A percentile compares a stretch with the other conserved stretches of the same genome.
phyloP scores from a whole-genome alignment of 2,888 invertebrate genomes.

The Phanerotoma sp. region DNA sequence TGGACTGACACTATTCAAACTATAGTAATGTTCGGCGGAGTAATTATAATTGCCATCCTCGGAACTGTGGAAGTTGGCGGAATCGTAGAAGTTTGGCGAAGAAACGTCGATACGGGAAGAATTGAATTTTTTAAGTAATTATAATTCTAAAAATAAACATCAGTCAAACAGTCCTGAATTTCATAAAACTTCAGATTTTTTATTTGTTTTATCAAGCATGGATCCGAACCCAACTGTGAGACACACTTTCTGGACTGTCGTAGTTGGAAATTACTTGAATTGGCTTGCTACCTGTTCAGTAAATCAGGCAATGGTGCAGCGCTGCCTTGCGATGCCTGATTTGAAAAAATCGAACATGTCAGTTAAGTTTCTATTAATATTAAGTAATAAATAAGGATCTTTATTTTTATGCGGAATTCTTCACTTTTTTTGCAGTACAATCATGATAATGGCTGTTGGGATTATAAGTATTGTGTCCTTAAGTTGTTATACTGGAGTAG shows the following conservation, averaged over 20 bases:
- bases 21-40: slow-evolving; percentile 71
- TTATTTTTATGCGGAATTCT: no score
- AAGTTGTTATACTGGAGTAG: slow-evolving; percentile 81
- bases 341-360: slow-evolving; percentile 72
- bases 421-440: slow-evolving; percentile 71
- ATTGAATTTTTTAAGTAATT: slow-evolving; percentile 73
- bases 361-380: slow-evolving; percentile 47
- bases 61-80: slow-evolving; percentile 71
- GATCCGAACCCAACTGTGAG: slow-evolving; percentile 73
- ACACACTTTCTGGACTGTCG: slow-evolving; percentile 80
- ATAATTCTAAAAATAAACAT: slow-evolving; percentile 33
- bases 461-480: slow-evolving; percentile 73
- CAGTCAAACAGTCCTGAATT: slow-evolving; percentile 15
- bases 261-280: slow-evolving; percentile 75
- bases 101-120: slow-evolving; percentile 65
- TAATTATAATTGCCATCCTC: slow-evolving; percentile 66
- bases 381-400: no score
- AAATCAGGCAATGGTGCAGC: slow-evolving; percentile 86
- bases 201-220: slow-evolving; percentile 61
- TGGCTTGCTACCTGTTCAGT: slow-evolving; percentile 82
- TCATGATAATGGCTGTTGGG: slow-evolving; percentile 76
- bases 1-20: slow-evolving; percentile 81
- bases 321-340: slow-evolving; percentile 76
- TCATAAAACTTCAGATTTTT: slow-evolving; percentile 9
- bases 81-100: slow-evolving; percentile 63